A percentile compares a stretch with the other conserved stretches of the same genome.
These are phyloP conservation scores for Urocolius indicus DNA, from an alignment of 2,113 vertebrate genomes.

Conservation along the genomic window DNA sequence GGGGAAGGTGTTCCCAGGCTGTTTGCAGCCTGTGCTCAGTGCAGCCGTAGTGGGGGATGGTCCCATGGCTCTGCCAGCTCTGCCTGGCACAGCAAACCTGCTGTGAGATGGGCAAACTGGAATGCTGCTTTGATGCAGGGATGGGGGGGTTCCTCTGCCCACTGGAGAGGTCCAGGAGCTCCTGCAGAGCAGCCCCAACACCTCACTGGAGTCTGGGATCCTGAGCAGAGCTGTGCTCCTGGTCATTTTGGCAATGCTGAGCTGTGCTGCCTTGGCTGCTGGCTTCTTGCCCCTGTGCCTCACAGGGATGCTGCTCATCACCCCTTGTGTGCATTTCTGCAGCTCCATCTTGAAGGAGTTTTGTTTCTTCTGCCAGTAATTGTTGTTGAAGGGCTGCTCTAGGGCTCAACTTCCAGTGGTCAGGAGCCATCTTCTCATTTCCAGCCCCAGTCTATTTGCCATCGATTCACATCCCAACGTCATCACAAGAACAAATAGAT, in stretches of 20 bases:
- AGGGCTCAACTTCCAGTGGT: neutral
- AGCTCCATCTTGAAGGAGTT: neutral
- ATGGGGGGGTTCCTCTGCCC: neutral
- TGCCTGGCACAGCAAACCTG: neutral
- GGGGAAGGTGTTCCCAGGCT: no score
- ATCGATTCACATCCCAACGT: neutral
- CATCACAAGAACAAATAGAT: conserved; percentile 35
- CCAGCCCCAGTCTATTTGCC: neutral
- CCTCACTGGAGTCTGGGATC: neutral
- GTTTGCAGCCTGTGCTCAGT: no score
- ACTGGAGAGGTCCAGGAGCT: neutral
- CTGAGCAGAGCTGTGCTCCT: fast-evolving
- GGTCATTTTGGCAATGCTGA: no score
- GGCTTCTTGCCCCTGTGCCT: neutral
- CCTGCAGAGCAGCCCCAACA: neutral
- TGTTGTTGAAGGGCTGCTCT: neutral
- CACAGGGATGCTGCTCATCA: neutral
- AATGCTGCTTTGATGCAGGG: neutral
- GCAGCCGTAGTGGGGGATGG: no score
- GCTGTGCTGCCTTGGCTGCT: neutral
- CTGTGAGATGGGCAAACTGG: neutral
- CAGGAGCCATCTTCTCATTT: neutral
- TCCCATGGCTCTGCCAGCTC: fast-evolving
- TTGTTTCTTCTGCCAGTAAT: neutral
- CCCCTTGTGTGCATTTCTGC: neutral